Evolutionary conservation across 2,888 invertebrate genomes (phyloP).

Genomic region (Noctuana brunneofusca): DNA sequence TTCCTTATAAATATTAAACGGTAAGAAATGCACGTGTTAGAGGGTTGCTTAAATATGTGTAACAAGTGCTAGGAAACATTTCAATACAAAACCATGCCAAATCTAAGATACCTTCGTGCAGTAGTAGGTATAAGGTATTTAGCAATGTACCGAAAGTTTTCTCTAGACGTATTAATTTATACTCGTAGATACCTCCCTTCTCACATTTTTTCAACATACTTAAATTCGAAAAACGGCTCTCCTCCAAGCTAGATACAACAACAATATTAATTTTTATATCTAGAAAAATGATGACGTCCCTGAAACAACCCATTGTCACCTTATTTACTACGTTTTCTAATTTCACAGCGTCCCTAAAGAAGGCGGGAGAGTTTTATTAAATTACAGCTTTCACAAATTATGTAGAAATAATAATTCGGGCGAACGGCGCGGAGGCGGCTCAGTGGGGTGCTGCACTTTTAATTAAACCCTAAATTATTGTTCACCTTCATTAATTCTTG

Average conservation of each 20-base stretch:
- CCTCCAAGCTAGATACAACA: conserved; percentile 2
- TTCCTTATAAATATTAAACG: conserved; percentile 7
- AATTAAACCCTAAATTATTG: conserved; percentile 83
- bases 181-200: too few relatives aligned
- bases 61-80: neutral
- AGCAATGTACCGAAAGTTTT: too few relatives aligned
- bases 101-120: too few relatives aligned
- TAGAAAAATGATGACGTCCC: neutral
- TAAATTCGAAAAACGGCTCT: too few relatives aligned
- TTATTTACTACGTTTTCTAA: conserved; percentile 45
- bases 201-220: too few relatives aligned
- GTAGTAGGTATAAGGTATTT: too few relatives aligned
- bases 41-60: neutral
- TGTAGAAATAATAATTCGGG: conserved; percentile 73
- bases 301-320: conserved; percentile 33
- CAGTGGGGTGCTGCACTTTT: conserved; percentile 78
- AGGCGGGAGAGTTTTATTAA: conserved; percentile 70
- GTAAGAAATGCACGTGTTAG: conserved; percentile 18
- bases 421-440: conserved; percentile 60
- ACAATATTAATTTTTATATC: too few relatives aligned
- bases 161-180: too few relatives aligned
- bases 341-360: conserved; percentile 45
- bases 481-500: conserved; percentile 82
- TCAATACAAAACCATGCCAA: too few relatives aligned
- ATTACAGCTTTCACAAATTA: conserved; percentile 80